Conservation (phyloP, 2,797 vertebrate species). For the Carduelis carduelis region DNA sequence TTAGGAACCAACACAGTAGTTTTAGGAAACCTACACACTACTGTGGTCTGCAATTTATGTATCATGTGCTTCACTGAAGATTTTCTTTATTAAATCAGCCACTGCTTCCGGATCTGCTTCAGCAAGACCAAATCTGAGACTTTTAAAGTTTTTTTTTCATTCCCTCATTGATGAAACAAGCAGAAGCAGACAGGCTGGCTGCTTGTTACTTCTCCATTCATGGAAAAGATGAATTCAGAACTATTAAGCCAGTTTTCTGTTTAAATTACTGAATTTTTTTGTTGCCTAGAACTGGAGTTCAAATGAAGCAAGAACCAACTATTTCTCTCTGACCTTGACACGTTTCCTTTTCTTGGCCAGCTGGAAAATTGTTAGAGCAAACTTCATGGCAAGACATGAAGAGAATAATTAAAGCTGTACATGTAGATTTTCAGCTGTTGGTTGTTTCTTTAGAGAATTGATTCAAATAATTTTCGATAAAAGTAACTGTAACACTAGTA, state of each 20-base stretch:
- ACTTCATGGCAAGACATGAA: background rate
- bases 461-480: background rate
- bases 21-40: background rate
- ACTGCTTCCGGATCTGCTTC: background rate
- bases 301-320: background rate
- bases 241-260: conserved; percentile 10
- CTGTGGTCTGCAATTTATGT: background rate
- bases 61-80: background rate
- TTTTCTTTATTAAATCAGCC: background rate
- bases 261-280: background rate
- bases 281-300: conserved; percentile 35
- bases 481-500: background rate
- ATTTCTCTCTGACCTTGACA: conserved; percentile 38
- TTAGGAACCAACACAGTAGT: background rate
- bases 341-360: conserved; percentile 31
- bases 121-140: background rate
- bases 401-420: background rate
- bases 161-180: background rate
- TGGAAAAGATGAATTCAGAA: background rate
- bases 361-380: conserved; percentile 6
- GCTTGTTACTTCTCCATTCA: background rate
- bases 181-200: background rate
- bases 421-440: background rate
- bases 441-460: background rate
- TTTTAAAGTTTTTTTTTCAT: background rate